Conservation (phyloP, 2,797 vertebrate species). For the Gallinago solitaria region DNA sequence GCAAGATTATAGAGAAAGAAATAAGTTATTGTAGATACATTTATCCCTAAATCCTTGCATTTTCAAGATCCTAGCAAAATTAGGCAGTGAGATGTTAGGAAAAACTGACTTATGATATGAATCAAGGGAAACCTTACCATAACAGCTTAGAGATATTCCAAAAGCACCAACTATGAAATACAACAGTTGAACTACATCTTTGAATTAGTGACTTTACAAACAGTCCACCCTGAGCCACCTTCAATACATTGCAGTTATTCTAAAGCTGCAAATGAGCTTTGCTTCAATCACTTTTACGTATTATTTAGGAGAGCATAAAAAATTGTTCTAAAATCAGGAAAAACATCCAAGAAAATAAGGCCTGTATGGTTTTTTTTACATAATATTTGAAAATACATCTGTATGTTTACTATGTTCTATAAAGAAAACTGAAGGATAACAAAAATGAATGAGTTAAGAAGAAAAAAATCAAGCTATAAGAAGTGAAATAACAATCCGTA, state of each 20-base stretch:
- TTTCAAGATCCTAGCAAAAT: not conserved
- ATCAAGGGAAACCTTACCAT: not conserved
- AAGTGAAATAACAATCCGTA: not conserved
- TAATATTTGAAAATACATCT: not conserved
- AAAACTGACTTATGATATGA: not conserved
- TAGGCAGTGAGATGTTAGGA: not conserved
- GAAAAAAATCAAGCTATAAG: not conserved
- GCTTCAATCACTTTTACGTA: not conserved
- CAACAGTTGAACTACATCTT: not conserved
- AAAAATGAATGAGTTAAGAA: not conserved
- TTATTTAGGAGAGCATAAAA: not conserved
- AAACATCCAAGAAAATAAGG: not conserved
- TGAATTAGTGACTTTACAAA: not conserved
- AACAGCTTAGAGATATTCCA: not conserved
- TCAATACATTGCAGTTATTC: not conserved
- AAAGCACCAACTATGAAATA: not conserved
- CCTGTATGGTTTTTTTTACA: not conserved
- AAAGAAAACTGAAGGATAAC: not conserved
- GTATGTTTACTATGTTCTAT: not conserved
- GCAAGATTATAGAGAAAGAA: not conserved
- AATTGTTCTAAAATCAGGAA: not conserved
- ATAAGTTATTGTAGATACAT: not conserved
- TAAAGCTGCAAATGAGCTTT: not conserved
- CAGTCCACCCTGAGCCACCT: not conserved
- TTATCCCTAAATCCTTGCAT: not conserved